Base-by-base conservation (phyloP, 2,797 vertebrate species). In the Platalea minor region DNA sequence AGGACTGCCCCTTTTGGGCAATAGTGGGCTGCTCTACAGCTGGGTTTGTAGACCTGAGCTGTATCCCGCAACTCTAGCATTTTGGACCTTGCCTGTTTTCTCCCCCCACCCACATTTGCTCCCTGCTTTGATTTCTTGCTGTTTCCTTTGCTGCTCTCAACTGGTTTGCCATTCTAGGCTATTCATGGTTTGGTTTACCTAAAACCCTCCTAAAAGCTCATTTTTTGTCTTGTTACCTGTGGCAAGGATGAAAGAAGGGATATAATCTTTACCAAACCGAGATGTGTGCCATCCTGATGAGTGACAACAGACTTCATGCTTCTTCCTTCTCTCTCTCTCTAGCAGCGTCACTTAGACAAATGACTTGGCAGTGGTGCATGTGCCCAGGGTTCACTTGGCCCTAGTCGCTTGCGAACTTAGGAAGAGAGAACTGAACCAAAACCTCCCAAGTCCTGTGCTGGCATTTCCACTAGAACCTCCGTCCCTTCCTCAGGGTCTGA, bases 21-120 rank as follows among this genome's bases (percentile, higher is more conserved):
- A 64, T 5, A n/a, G 18, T 41, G 79, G 73, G 64, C 50, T 85
- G 63, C 61, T 56, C 3, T 53, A 11, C 10, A 10, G 5, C 21
- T 76, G 60, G 12, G 5, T 51, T 39, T 59, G 59, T 19, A 54
- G n/a, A 33, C 7, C 41, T 53, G 61, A 39, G 28, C 23, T 54
- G 43, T n/a, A 50, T 26, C 72, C 53, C 15, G 4, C 25, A 60
- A 7, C 64, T 85, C 7, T 1, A 7, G 11, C 25, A 7, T 53
- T 57, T 60, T 37, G 54, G 43, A 64, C 17, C 23, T 82, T 77
- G 25, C 12, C n/a, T 37, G 2, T 74, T 80, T 74, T 37, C 21
- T 20, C 9, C n/a, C 5, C 15, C 17, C 3, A 0, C 1, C 8
- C 45, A 5, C 7, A 1, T 35, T 61, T 76, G 31, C 14, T 84